Conservation (phyloP, 2,797 vertebrate genomes). For the Schizopygopsis malacanthus region DNA sequence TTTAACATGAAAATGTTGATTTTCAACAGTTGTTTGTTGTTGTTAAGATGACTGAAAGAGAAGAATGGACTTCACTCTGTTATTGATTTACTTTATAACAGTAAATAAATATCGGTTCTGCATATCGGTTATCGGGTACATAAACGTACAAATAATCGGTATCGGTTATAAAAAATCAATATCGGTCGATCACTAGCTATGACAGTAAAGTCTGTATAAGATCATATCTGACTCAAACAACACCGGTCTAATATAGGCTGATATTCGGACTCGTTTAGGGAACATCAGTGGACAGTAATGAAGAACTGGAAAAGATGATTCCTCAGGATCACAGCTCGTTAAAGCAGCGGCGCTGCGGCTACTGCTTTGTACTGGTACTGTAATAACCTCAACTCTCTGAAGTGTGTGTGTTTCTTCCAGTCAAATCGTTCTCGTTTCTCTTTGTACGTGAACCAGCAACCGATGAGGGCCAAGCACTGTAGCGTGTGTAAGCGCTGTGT, state of each 20-base stretch:
- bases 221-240: not conserved
- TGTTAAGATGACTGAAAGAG: too few relatives aligned
- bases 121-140: too few relatives aligned
- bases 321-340: conserved; percentile 63
- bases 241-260: not conserved
- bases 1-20: too few relatives aligned
- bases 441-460: conserved; percentile 80
- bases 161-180: too few relatives aligned
- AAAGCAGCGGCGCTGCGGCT: conserved; percentile 84
- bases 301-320: conserved; percentile 79
- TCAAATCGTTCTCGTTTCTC: not conserved
- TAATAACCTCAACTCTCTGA: not conserved
- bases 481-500: conserved; percentile 85
- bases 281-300: conserved; percentile 52
- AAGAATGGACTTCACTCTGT: too few relatives aligned
- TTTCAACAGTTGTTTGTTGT: too few relatives aligned
- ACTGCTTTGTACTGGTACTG: conserved; percentile 88
- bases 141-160: too few relatives aligned
- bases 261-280: conserved; percentile 42
- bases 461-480: conserved; percentile 91
- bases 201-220: too few relatives aligned
- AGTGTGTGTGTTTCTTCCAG: not conserved
- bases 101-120: too few relatives aligned
- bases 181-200: conserved; percentile 52
- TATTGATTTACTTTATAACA: too few relatives aligned